These are phyloP conservation scores for Schizotus pectinicornis DNA, from an alignment of 2,888 invertebrate species.

Conservation along the genomic window DNA sequence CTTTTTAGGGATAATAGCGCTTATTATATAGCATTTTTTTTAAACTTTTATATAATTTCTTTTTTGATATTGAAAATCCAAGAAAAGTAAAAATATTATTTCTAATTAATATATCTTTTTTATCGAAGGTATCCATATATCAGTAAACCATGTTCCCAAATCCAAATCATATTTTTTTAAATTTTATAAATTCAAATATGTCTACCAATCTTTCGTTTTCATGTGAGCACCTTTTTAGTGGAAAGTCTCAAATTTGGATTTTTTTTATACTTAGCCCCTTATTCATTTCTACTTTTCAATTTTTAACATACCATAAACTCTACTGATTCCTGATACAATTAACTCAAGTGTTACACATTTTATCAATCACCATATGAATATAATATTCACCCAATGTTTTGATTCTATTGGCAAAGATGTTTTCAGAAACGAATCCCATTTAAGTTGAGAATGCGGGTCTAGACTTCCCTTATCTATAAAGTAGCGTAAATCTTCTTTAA, in stretches of 20 bases:
- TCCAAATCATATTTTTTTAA: slow-evolving; percentile 12
- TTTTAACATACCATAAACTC: slow-evolving; percentile 11
- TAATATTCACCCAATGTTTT: slow-evolving; percentile 10
- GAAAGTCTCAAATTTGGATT: slow-evolving; percentile 15
- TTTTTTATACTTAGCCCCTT: slow-evolving; percentile 18
- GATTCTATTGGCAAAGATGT: slow-evolving; percentile 5
- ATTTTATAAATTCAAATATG: no score
- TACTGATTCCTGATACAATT: slow-evolving; percentile 15
- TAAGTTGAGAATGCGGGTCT: slow-evolving; percentile 6
- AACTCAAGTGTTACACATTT: slow-evolving; percentile 10
- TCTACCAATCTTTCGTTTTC: no score
- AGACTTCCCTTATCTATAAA: slow-evolving; percentile 6
- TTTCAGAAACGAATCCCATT: slow-evolving; percentile 2
- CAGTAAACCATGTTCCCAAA: slow-evolving; percentile 8
- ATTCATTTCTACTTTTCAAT: slow-evolving; percentile 15
- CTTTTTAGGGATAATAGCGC: slow-evolving; percentile 10
- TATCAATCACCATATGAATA: slow-evolving; percentile 7
- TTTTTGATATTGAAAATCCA: slow-evolving; percentile 8
- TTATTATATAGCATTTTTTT: slow-evolving; percentile 6
- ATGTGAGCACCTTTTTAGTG: no score
- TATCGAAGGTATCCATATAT: slow-evolving; percentile 17
- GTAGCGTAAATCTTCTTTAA: slow-evolving; percentile 4
- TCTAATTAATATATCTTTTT: slow-evolving; percentile 8
- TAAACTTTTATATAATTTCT: slow-evolving; percentile 8
- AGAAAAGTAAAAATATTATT: slow-evolving; percentile 8